A percentile compares a stretch with the other conserved stretches of the same genome.
Conservation (phyloP, 2,113 vertebrate genomes). For the Brachionichthys hirsutus region DNA sequence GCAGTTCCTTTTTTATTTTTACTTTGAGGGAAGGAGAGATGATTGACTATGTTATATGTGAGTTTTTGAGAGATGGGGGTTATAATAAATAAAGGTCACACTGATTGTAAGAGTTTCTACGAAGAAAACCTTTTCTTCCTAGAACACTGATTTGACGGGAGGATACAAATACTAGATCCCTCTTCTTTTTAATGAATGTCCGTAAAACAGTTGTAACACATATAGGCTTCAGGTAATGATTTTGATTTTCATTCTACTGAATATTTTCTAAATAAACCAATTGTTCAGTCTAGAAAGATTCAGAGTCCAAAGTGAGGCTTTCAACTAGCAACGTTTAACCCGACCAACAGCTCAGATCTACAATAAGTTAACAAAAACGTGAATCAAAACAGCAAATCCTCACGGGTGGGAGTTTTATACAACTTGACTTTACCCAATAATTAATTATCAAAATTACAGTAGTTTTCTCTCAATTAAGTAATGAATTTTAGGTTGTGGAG, state of each 20-base stretch:
- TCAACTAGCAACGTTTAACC: background rate
- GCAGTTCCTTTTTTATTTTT: slow-evolving; percentile 80
- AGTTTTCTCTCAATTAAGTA: too few species aligned
- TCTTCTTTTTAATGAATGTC: background rate
- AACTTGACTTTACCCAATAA: too few species aligned
- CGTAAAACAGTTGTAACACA: slow-evolving; percentile 3
- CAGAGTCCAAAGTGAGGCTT: background rate
- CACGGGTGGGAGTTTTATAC: too few species aligned
- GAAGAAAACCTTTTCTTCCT: slow-evolving; percentile 65
- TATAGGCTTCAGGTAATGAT: background rate
- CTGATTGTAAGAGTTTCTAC: slow-evolving; percentile 74
- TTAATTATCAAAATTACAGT: too few species aligned
- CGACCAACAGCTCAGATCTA: too few species aligned
- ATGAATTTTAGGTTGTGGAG: background rate
- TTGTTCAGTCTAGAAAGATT: background rate
- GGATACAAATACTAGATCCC: slow-evolving; percentile 40
- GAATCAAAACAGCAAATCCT: too few species aligned
- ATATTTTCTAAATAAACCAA: background rate
- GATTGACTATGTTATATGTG: slow-evolving; percentile 79
- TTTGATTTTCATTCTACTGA: background rate
- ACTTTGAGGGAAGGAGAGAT: slow-evolving; percentile 77
- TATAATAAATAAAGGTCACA: slow-evolving; percentile 81
- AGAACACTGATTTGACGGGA: slow-evolving; percentile 65
- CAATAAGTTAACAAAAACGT: too few species aligned
- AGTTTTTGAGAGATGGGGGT: slow-evolving; percentile 78